phyloP scores from a whole-genome alignment of 2,888 invertebrate genomes.

The Drosophila paranaensis region DNA sequence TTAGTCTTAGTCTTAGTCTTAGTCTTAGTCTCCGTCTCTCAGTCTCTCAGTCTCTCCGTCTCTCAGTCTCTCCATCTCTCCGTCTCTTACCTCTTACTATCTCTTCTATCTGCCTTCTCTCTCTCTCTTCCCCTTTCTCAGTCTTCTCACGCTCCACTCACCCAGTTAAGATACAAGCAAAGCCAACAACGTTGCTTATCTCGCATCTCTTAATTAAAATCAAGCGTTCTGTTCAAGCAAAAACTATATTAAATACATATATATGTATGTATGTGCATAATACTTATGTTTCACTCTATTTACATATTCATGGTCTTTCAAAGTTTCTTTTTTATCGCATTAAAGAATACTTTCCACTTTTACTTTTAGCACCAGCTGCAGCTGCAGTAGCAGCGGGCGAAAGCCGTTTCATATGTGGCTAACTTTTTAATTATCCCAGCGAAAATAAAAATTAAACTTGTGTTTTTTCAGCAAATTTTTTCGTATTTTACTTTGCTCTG shows the following conservation, averaged over 20 bases:
- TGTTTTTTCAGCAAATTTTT: constrained; percentile 20
- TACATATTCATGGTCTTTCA: constrained; percentile 9
- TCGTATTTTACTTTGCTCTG: constrained; percentile 6
- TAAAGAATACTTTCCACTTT: constrained; percentile 39
- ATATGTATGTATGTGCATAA: background rate
- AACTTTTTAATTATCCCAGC: constrained; percentile 65
- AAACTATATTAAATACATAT: background rate
- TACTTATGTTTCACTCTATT: constrained; percentile 4
- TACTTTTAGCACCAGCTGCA: constrained; percentile 27
- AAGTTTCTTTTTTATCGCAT: constrained; percentile 29
- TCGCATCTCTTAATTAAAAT: constrained; percentile 7
- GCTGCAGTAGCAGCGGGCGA: constrained; percentile 3
- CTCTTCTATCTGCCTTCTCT: background rate
- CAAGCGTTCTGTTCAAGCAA: constrained; percentile 1
- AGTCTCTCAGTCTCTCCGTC: too few species aligned
- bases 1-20: too few species aligned
- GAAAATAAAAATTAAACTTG: constrained; percentile 57
- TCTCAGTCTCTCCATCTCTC: background rate
- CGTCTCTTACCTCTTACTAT: background rate
- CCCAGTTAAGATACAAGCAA: background rate
- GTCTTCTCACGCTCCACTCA: background rate
- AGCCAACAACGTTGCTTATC: background rate
- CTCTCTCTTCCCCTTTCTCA: background rate
- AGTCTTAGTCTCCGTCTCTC: too few species aligned
- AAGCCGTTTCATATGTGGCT: constrained; percentile 33